Conservation (phyloP, 2,113 vertebrate species). For the Sinocyclocheilus anophthalmus region DNA sequence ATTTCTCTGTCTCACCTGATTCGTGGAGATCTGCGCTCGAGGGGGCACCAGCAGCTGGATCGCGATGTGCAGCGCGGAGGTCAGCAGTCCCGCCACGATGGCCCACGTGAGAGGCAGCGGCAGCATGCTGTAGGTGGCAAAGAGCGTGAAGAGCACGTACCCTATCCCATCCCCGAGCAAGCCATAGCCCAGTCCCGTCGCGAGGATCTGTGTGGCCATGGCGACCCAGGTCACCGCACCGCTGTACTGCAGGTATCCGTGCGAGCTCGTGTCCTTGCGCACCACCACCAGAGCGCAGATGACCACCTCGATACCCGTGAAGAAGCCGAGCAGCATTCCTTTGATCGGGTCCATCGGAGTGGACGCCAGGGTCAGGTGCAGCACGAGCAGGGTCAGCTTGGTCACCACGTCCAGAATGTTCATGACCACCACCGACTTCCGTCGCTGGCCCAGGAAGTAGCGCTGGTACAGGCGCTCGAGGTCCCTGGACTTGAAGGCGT, state of each 20-base stretch:
- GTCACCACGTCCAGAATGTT: slow-evolving; percentile 95
- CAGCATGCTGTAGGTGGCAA: slow-evolving; percentile 99
- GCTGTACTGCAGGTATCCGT: slow-evolving; percentile 96
- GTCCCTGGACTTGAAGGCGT: slow-evolving; percentile 95
- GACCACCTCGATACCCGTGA: slow-evolving; percentile 93
- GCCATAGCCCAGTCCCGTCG: slow-evolving; percentile 91
- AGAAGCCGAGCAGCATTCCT: slow-evolving; percentile 92
- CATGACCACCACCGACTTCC: slow-evolving; percentile 96
- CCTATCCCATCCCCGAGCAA: slow-evolving; percentile 93
- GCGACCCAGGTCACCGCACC: slow-evolving; percentile 96
- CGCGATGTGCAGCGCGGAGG: slow-evolving; percentile 87
- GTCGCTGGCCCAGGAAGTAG: slow-evolving; percentile 95
- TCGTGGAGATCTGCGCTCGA: slow-evolving; percentile 80
- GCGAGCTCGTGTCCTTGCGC: slow-evolving; percentile 94
- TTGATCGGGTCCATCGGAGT: slow-evolving; percentile 93
- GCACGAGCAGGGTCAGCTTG: slow-evolving; percentile 91
- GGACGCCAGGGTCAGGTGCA: slow-evolving; percentile 90
- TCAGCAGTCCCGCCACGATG: slow-evolving; percentile 90
- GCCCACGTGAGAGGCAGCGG: slow-evolving; percentile 97
- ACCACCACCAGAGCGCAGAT: slow-evolving; percentile 97
- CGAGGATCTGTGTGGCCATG: slow-evolving; percentile 95
- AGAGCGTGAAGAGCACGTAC: slow-evolving; percentile 96
- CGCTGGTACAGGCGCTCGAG: slow-evolving; percentile 97
- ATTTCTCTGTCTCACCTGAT: slow-evolving; percentile 78
- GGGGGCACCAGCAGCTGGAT: slow-evolving; percentile 86